phyloP scores from a whole-genome alignment of 1,140 invertebrate species.

The Hycleus cichorii region DNA sequence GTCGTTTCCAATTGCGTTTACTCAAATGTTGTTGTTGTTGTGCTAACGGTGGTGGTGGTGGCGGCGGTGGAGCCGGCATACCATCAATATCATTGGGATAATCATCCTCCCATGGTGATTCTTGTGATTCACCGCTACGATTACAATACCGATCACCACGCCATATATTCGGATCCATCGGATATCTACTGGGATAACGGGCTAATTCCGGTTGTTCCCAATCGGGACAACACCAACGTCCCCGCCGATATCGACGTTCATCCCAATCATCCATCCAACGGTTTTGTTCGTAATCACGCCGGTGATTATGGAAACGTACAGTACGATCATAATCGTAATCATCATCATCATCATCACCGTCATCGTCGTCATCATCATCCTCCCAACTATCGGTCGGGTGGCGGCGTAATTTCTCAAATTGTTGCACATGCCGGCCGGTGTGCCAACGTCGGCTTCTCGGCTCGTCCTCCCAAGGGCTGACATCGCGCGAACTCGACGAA shows the following conservation, averaged over 20 bases:
- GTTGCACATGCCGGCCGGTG: slow-evolving; percentile 21
- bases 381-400: slow-evolving; percentile 40
- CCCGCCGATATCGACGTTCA: slow-evolving; percentile 29
- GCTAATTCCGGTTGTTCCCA: slow-evolving; percentile 29
- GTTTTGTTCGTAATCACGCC: slow-evolving; percentile 27
- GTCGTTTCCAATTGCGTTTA: slow-evolving; percentile 54
- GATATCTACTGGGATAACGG: background rate
- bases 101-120: slow-evolving; percentile 52
- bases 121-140: slow-evolving; percentile 40
- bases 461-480: slow-evolving; percentile 65
- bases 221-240: slow-evolving; percentile 39
- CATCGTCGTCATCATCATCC: slow-evolving; percentile 47
- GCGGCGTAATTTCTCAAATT: slow-evolving; percentile 33
- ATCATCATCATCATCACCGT: slow-evolving; percentile 37
- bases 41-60: too few species aligned
- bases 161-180: slow-evolving; percentile 9
- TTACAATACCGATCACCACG: slow-evolving; percentile 33
- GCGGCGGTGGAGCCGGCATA: slow-evolving; percentile 9
- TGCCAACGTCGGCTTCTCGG: slow-evolving; percentile 39
- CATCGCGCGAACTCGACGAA: slow-evolving; percentile 59
- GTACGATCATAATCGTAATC: slow-evolving; percentile 27
- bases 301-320: slow-evolving; percentile 12
- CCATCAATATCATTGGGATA: slow-evolving; percentile 38
- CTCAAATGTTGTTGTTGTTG: too few species aligned
- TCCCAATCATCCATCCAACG: slow-evolving; percentile 34